Conservation (phyloP, 1,140 invertebrate genomes). For the Drosophila mojavensis region DNA sequence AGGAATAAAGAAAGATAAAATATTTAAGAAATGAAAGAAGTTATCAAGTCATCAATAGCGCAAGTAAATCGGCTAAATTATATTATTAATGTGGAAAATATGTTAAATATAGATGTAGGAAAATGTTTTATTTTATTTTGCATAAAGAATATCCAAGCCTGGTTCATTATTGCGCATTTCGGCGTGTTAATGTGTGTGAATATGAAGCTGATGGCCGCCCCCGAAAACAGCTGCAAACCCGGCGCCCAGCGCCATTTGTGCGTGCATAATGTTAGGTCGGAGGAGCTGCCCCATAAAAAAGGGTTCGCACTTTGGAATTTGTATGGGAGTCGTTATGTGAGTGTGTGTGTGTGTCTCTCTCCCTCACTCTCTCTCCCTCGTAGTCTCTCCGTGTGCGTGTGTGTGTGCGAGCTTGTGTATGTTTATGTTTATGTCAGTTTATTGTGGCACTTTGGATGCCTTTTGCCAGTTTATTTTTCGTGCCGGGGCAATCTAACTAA, state of each 20-base stretch:
- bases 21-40: no score
- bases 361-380: no score
- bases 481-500: conserved; percentile 60
- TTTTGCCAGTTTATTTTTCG: conserved; percentile 69
- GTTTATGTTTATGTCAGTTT: conserved; percentile 37
- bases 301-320: conserved; percentile 60
- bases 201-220: conserved; percentile 31
- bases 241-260: conserved; percentile 45
- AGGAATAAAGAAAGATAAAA: no score
- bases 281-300: conserved; percentile 67
- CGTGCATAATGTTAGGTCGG: conserved; percentile 43
- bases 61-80: not conserved
- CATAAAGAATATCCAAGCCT: not conserved
- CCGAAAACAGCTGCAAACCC: conserved; percentile 38
- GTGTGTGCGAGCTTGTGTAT: conserved; percentile 13
- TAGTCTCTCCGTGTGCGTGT: not conserved
- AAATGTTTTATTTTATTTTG: not conserved
- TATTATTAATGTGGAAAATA: conserved; percentile 6
- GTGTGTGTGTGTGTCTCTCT: conserved; percentile 1
- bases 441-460: conserved; percentile 49
- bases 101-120: no score
- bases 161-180: conserved; percentile 45
- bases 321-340: conserved; percentile 7
- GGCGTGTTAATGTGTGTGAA: conserved; percentile 62
- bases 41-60: no score